phyloP scores from a whole-genome alignment of 2,888 invertebrate species.

The Lordiphosa fenestrarum region DNA sequence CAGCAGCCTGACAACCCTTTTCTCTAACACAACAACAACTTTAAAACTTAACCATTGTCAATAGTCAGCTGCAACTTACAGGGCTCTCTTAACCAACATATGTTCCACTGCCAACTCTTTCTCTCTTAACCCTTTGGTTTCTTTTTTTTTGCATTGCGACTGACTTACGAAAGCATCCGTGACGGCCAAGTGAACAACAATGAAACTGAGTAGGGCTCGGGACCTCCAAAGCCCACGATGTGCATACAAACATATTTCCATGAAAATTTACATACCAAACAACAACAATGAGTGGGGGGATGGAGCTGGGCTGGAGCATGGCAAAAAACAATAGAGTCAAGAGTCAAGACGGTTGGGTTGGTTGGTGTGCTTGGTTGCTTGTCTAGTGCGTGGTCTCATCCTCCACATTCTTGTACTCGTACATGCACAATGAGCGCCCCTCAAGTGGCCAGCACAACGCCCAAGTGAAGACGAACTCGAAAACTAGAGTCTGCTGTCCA shows the following conservation, averaged over 20 bases:
- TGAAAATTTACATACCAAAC: conserved; percentile 60
- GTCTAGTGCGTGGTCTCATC: conserved; percentile 59
- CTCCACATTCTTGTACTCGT: conserved; percentile 1
- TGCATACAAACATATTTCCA: conserved; percentile 41
- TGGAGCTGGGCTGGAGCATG: conserved; percentile 26
- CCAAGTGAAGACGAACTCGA: conserved; percentile 35
- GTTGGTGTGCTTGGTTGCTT: too few relatives aligned
- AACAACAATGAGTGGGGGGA: conserved; percentile 19
- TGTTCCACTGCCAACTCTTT: conserved; percentile 21
- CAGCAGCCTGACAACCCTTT: conserved; percentile 16
- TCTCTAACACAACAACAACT: conserved; percentile 1
- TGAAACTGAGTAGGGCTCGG: conserved; percentile 30
- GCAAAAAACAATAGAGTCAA: conserved; percentile 50
- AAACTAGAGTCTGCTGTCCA: conserved; percentile 30
- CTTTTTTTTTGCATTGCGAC: conserved; percentile 35
- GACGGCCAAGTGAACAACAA: conserved; percentile 49
- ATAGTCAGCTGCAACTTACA: not conserved
- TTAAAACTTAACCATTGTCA: not conserved
- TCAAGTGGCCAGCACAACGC: conserved; percentile 42
- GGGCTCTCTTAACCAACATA: conserved; percentile 45
- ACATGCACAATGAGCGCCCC: conserved; percentile 59
- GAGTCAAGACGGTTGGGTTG: conserved; percentile 36
- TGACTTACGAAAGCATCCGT: conserved; percentile 59
- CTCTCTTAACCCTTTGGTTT: conserved; percentile 38
- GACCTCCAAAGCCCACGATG: conserved; percentile 46